Conservation (phyloP, 1,140 invertebrate genomes). For the Aphis gossypii region DNA sequence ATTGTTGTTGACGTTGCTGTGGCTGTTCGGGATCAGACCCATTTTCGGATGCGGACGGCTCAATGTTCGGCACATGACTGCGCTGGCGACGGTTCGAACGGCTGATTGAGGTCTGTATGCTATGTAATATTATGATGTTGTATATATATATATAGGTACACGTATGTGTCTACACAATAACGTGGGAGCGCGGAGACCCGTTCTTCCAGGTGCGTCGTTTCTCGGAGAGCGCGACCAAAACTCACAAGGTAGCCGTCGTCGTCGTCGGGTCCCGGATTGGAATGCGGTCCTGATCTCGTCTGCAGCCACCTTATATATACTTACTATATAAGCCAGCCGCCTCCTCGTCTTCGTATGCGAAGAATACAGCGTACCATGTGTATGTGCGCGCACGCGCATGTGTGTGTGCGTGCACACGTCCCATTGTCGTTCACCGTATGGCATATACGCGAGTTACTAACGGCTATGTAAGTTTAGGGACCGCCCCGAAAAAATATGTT, state of each 20-base stretch:
- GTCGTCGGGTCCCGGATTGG: slow-evolving; percentile 37
- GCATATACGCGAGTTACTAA: background rate
- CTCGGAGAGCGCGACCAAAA: background rate
- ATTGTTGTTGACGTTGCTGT: too few species aligned
- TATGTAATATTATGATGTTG: background rate
- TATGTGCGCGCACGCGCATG: background rate
- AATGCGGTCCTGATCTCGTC: slow-evolving; percentile 52
- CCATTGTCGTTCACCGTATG: background rate
- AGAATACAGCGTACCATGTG: background rate
- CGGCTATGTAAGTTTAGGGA: background rate
- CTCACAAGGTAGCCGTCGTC: background rate
- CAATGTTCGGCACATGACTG: slow-evolving; percentile 38
- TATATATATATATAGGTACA: background rate
- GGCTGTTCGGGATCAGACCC: background rate
- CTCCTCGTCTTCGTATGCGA: background rate
- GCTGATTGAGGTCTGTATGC: background rate
- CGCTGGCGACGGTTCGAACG: background rate
- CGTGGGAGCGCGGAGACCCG: background rate
- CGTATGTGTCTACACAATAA: background rate
- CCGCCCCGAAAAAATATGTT: background rate
- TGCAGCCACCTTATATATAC: slow-evolving; percentile 52
- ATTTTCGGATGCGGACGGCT: background rate
- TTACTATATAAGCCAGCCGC: background rate
- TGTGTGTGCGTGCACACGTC: background rate
- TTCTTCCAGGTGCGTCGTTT: background rate